Evolutionary conservation across 2,888 invertebrate species (phyloP), one percentile per base, ranked within the genome.

Genomic region (Chloromyia formosa): DNA sequence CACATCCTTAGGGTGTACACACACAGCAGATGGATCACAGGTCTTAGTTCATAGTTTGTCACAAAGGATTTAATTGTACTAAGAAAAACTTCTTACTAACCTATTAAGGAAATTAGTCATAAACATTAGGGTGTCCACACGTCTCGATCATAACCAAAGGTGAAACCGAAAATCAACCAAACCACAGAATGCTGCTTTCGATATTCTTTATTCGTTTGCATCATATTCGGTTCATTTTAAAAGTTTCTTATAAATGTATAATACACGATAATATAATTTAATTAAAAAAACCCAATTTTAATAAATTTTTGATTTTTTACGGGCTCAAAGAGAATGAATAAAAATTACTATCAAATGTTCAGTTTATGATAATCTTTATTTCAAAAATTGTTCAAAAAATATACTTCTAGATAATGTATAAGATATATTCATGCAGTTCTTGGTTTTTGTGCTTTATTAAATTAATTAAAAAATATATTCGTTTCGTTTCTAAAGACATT

Each of bases 191-290:
- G 71, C 56, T 56, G 58, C 71, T 56, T 71, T 71, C 71, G 71
- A 71, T 71, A 71, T 71, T 71, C 71, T 71, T 71, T 71, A 71
- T 71, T 71, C 42, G 66, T 66, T 66, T 42, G 20, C 0, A 49
- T 35, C 27, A 35, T 35, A 35, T 35, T 35, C 27, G 27, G 27
- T 35, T 35, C 2, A 7, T 7, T 35, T 35, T 35, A 35, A 35
- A 35, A 35, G 2, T 2, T 35, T 35, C 27, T 18, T 12, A 56
- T 18, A 18, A 18, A 16, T 56, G 10, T 56, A 18, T 16, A 53
- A 53, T 20, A 18, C 18, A 56, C 1, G 18, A 10, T 56, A 1
- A 18, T 18, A 54, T 2, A 1, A 54, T 54, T 54, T 54, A n/a
- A n/a, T 54, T 14, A 18, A 18, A 1, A 54, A 12, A 54, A 54